Evolutionary conservation across 2,888 invertebrate species (phyloP).

Genomic region (Thymelicus acteon): DNA sequence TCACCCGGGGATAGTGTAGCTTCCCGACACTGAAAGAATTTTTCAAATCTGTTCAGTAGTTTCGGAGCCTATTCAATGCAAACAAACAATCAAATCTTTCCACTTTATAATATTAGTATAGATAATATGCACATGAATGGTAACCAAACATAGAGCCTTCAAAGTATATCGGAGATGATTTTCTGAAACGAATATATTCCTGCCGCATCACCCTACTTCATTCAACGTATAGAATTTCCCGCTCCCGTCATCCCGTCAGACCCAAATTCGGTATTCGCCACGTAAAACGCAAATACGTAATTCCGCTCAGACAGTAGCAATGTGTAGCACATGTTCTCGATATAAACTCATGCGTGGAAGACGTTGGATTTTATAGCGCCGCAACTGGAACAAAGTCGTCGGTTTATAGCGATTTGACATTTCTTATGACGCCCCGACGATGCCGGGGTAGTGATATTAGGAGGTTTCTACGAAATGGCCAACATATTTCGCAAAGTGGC

Average conservation of each 20-base stretch:
- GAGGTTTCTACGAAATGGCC: conserved; percentile 20
- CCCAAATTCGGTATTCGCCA: conserved; percentile 31
- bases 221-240: conserved; percentile 21
- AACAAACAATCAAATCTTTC: no score
- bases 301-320: conserved; percentile 10
- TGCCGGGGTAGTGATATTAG: conserved; percentile 30
- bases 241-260: conserved; percentile 10
- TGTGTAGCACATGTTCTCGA: conserved; percentile 44
- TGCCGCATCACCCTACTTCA: conserved; percentile 18
- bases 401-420: conserved; percentile 43
- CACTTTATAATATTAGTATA: no score
- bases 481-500: conserved; percentile 29
- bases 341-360: conserved; percentile 47
- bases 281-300: conserved; percentile 30
- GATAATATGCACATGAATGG: no score
- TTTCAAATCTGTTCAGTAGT: no score
- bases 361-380: conserved; percentile 43
- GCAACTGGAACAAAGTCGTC: conserved; percentile 41
- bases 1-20: no score
- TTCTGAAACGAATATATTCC: conserved; percentile 20
- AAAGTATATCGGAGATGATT: not conserved
- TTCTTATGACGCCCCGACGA: conserved; percentile 39
- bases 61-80: no score
- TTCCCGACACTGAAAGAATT: no score
- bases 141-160: not conserved